Percentiles rank a stretch among this genome's conserved stretches.
Evolutionary conservation across 1,140 invertebrate species (phyloP).

Genomic region (Tyrophagus putrescentiae): DNA sequence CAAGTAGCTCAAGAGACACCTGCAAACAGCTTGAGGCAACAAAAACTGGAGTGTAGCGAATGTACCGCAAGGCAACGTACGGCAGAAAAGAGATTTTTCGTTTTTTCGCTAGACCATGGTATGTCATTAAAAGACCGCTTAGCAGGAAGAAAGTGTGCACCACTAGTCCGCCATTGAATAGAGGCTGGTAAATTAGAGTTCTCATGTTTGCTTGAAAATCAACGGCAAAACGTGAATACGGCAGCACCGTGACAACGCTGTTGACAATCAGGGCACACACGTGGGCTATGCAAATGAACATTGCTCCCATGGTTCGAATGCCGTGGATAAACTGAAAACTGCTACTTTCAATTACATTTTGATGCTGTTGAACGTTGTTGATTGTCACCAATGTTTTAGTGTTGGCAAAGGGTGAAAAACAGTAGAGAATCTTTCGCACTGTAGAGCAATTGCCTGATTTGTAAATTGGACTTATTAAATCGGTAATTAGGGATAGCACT

Average conservation of each 20-base stretch:
- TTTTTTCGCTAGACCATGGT: not conserved
- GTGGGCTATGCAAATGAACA: not conserved
- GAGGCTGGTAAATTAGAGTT: not conserved
- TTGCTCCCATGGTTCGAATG: not conserved
- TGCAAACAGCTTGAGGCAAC: not conserved
- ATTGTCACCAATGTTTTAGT: not conserved
- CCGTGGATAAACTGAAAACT: slow-evolving; percentile 15
- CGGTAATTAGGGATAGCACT: not conserved
- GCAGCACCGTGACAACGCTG: not conserved
- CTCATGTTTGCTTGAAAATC: not conserved
- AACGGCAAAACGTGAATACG: not conserved
- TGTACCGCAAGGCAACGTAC: not conserved
- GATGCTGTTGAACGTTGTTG: not conserved
- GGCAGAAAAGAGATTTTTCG: not conserved
- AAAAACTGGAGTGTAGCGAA: not conserved
- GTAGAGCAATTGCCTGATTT: too few species aligned
- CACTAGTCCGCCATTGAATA: slow-evolving; percentile 7
- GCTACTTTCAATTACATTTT: not conserved
- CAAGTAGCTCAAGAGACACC: not conserved
- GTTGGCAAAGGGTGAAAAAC: slow-evolving; percentile 4
- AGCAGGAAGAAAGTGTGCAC: not conserved
- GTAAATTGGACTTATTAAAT: too few species aligned
- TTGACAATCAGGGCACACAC: not conserved
- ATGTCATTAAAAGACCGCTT: not conserved
- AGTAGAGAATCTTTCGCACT: not conserved